These are phyloP conservation scores for Psittacula derbiana DNA, from an alignment of 2,797 vertebrate species.

Conservation along the genomic window DNA sequence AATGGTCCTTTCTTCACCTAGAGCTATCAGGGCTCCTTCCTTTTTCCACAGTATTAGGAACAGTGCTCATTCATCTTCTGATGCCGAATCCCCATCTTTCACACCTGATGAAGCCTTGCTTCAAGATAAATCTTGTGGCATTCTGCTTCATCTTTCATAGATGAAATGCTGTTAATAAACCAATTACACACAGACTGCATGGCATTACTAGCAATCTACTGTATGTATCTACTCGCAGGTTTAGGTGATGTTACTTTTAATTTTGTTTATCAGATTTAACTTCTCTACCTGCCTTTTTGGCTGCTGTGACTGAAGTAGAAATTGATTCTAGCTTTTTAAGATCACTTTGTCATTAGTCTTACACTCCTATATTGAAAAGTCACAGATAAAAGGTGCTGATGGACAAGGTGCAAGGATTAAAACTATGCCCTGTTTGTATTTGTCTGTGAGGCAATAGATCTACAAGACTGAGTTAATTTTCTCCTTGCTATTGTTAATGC, in stretches of 20 bases:
- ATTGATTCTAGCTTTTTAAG: constrained; percentile 35
- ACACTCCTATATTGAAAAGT: neutral
- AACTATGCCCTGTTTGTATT: neutral
- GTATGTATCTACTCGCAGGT: neutral
- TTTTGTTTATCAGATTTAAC: constrained; percentile 33
- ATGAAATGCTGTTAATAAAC: constrained; percentile 33
- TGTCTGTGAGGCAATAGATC: neutral
- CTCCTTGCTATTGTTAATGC: neutral
- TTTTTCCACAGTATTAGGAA: neutral
- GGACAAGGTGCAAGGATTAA: constrained; percentile 11
- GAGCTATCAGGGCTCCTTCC: neutral
- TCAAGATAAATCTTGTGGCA: neutral
- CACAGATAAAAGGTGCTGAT: constrained; percentile 5
- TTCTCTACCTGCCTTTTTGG: neutral
- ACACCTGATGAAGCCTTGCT: neutral
- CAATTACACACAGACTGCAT: neutral
- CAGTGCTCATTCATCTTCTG: neutral
- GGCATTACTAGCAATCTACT: neutral
- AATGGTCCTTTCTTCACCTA: neutral
- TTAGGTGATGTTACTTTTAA: constrained; percentile 37
- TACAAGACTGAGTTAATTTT: constrained; percentile 19
- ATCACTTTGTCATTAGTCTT: constrained; percentile 17
- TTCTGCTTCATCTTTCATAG: neutral
- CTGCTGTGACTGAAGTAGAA: neutral
- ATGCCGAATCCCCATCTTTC: neutral